Evolutionary conservation across 2,113 vertebrate species (phyloP).

Genomic region (Narcine bancroftii): DNA sequence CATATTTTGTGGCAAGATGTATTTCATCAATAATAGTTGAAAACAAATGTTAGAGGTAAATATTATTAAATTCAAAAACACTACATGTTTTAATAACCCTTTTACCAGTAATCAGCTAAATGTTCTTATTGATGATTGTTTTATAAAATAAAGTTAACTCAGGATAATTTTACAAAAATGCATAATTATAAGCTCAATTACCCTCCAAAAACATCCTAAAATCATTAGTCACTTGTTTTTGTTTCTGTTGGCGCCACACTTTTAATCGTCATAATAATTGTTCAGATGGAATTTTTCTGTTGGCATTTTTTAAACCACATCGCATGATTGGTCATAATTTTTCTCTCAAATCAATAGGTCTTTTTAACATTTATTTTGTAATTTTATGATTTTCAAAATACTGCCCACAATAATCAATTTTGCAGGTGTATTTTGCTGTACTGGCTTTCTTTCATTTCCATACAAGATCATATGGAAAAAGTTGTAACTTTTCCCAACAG

Average conservation of each 20-base stretch:
- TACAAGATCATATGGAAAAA: background rate
- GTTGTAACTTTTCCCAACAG: background rate
- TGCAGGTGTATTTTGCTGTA: background rate
- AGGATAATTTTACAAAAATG: background rate
- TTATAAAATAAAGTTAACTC: background rate
- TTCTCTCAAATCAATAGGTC: background rate
- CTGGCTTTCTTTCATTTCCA: background rate
- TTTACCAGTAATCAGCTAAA: background rate
- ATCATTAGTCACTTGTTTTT: background rate
- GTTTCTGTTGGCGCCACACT: background rate
- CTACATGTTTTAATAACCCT: background rate
- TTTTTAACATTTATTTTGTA: background rate
- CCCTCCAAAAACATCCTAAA: background rate
- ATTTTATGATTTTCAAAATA: constrained; percentile 12
- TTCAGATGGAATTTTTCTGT: background rate
- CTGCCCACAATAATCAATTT: background rate
- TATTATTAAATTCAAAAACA: constrained; percentile 42
- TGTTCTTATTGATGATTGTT: background rate
- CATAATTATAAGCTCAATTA: background rate
- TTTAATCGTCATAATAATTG: background rate
- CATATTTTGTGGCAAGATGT: background rate
- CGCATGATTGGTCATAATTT: background rate
- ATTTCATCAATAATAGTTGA: background rate
- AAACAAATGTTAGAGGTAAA: constrained; percentile 2
- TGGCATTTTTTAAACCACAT: background rate